A percentile compares a stretch with the other conserved stretches of the same genome.
Conservation (phyloP, 2,888 invertebrate genomes). For the Azorinus chamasolen region DNA sequence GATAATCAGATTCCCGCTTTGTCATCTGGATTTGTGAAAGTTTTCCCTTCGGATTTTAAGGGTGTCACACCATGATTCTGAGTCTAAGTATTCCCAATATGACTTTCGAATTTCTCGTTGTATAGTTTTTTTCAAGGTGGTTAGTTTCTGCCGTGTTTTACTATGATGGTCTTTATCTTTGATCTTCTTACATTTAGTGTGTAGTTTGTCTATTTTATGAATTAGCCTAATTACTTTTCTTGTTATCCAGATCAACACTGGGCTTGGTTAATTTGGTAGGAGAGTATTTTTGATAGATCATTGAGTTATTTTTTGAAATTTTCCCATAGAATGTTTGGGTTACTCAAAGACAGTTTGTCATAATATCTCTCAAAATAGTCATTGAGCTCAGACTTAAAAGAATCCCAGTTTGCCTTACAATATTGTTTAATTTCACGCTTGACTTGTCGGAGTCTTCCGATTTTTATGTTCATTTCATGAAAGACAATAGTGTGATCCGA, state of each 20-base stretch:
- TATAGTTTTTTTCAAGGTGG: constrained; percentile 3
- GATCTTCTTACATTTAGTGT: too few species aligned
- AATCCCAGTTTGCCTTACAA: background rate
- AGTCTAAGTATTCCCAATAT: constrained; percentile 9
- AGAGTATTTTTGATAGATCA: too few species aligned
- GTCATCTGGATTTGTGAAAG: constrained; percentile 1
- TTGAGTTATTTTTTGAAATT: too few species aligned
- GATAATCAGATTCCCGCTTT: constrained; percentile 5
- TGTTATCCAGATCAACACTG: too few species aligned
- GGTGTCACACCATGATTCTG: constrained; percentile 17
- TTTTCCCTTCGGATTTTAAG: constrained; percentile 10
- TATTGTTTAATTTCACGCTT: background rate
- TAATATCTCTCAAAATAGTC: background rate
- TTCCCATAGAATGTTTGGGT: too few species aligned
- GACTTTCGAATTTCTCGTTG: constrained; percentile 6
- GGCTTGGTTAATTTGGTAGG: too few species aligned
- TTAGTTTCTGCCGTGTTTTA: too few species aligned
- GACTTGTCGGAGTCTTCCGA: background rate
- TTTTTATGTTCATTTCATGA: constrained; percentile 15
- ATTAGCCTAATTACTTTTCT: too few species aligned
- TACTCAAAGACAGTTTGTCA: background rate
- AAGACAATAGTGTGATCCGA: constrained; percentile 17
- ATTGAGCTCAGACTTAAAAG: background rate
- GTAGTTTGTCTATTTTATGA: too few species aligned
- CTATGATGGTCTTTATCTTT: too few species aligned